Evolutionary conservation across 2,888 invertebrate genomes (phyloP).

Genomic region (Agelastica alni): DNA sequence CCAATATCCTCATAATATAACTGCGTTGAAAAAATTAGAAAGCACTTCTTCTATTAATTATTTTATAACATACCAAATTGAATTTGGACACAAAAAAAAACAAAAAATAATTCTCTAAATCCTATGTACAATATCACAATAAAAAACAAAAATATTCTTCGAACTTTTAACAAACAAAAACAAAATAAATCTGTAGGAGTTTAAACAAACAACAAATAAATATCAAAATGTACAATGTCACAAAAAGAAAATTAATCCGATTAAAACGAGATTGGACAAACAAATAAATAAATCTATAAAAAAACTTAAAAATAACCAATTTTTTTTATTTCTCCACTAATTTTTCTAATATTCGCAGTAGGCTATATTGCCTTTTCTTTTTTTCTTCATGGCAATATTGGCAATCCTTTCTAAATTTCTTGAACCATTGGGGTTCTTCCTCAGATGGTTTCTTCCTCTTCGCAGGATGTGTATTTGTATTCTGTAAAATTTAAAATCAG

Average conservation of each 20-base stretch:
- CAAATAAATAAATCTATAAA: too few relatives aligned
- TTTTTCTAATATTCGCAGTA: constrained; percentile 5
- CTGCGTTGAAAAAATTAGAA: not conserved
- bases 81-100: too few relatives aligned
- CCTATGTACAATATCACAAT: too few relatives aligned
- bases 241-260: not conserved
- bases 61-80: not conserved
- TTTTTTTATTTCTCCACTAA: not conserved
- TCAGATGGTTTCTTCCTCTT: too few relatives aligned
- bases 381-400: constrained; percentile 5
- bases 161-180: too few relatives aligned
- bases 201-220: too few relatives aligned
- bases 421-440: not conserved
- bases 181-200: not conserved
- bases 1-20: not conserved
- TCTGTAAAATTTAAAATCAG: too few relatives aligned
- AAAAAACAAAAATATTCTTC: not conserved
- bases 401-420: constrained; percentile 8
- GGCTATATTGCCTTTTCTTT: constrained; percentile 7
- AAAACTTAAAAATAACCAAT: too few relatives aligned
- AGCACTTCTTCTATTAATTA: constrained; percentile 1
- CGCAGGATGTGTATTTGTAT: too few relatives aligned
- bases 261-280: too few relatives aligned
- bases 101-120: too few relatives aligned
- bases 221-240: too few relatives aligned